Evolutionary conservation across 2,113 vertebrate species (phyloP), one percentile per base, ranked within the genome.

Genomic region (Eptesicus fuscus): DNA sequence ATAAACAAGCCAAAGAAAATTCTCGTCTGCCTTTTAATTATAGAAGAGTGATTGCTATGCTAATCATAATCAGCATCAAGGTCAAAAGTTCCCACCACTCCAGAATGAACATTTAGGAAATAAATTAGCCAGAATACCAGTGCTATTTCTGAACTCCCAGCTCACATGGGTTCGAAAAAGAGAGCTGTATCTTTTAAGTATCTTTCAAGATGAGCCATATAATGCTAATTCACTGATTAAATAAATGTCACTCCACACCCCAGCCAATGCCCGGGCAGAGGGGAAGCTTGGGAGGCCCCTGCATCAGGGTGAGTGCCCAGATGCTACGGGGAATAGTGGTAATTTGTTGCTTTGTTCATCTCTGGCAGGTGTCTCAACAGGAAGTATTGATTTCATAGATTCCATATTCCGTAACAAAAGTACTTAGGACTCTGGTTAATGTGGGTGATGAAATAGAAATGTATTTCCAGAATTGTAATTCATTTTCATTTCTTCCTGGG

Each of bases 1-100:
- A 96, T 96, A 97, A 96, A 97, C 83, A 97, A 96, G 91, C 74
- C 78, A 77, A 97, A 94, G 88, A 97, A 95, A 96, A 96, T 93
- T 95, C 91, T 95, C 0, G 0, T 87, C 96, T 97, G 82, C 93
- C 88, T 97, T 96, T 97, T 98, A 97, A 98, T 97, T 97, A 97
- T 78, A 93, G 82, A 95, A 96, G 96, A 98, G 94, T 97, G 97
- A 98, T 98, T 97, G 97, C 97, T 97, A 95, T 97, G 97, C 96
- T 97, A 97, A 97, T 97, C 96, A 93, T 97, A 97, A 97, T 97
- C 97, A 98, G 94, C 96, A 91, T 95, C 97, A 98, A 97, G 97
- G 97, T 97, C 97, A 97, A 93, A 97, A 97, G 96, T 97, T 97
- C 93, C 83, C n/a, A 78, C 83, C 91, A 93, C 96, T 95, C 93